Evolutionary conservation across 1,140 invertebrate species (phyloP), one percentile per base, ranked within the genome.

Genomic region (Parasteatoda tepidariorum): DNA sequence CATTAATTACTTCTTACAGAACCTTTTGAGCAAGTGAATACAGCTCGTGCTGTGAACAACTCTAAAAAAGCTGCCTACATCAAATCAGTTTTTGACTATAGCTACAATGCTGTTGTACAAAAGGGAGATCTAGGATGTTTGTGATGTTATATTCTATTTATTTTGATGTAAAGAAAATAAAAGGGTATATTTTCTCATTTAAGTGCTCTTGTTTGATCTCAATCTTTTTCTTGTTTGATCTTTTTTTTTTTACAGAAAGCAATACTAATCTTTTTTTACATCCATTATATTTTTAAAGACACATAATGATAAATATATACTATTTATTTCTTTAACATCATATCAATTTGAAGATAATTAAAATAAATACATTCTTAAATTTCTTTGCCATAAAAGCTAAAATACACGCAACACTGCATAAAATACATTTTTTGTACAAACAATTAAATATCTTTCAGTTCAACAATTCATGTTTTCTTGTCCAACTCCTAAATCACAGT

Each of bases 1-100:
- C n/a, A n/a, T n/a, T n/a, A n/a, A n/a, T n/a, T 87, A 34, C 57
- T 68, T 86, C 87, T 90, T 89, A 61, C 90, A 95, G 97, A 99
- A 89, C 97, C 97, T 9, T 98, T 98, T 88, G 96, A 98, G 89
- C 90, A 94, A 11, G 95, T 95, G 0, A 99, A 99, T 89, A 97
- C 97, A 22, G 97, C 97, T 13, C 92, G 96, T 67, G 96, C 96
- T 0, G 95, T 98, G 1, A 97, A 96, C 89, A 95, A 98, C 89
- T 90, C 91, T 26, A 92, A 92, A 26, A 93, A 93, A 18, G 98
- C 98, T 89, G 91, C 93, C 84, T 91, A 92, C 81, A 95, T 98
- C 24, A 93, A 94, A 85, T 88, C 90, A 22, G 91, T 95, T 0
- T 95, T 98, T 88, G 88, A 89, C 54, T 85, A 89, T 73, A 92